These are phyloP conservation scores for Rhimphoctona megacephalus DNA, from an alignment of 2,888 invertebrate genomes.

Conservation along the genomic window DNA sequence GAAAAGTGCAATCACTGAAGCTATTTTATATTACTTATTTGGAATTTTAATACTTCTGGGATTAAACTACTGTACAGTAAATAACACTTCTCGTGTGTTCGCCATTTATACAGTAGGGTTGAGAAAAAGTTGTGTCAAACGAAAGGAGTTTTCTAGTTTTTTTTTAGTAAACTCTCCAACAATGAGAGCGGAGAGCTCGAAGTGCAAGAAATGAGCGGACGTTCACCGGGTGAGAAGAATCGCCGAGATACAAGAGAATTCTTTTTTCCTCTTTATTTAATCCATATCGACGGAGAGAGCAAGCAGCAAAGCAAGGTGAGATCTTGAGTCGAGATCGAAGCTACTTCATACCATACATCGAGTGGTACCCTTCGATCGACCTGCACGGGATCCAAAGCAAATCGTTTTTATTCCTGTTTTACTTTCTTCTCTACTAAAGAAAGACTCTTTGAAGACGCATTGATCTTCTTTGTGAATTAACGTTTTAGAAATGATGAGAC, in stretches of 20 bases:
- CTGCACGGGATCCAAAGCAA: conserved; percentile 24
- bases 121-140: conserved; percentile 46
- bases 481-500: background rate
- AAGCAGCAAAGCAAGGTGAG: conserved; percentile 32
- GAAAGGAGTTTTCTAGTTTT: conserved; percentile 66
- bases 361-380: conserved; percentile 40
- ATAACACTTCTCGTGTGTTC: conserved; percentile 41
- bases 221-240: conserved; percentile 63
- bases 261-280: background rate
- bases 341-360: conserved; percentile 62
- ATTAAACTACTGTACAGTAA: conserved; percentile 40
- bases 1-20: background rate
- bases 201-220: conserved; percentile 27
- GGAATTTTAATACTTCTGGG: conserved; percentile 14
- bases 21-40: conserved; percentile 32
- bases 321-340: conserved; percentile 60
- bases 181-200: conserved; percentile 30
- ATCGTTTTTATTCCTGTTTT: conserved; percentile 27
- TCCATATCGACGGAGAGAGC: conserved; percentile 19
- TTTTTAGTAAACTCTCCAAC: conserved; percentile 34
- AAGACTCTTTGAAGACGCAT: background rate
- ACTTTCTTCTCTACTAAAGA: conserved; percentile 23
- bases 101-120: conserved; percentile 26
- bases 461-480: background rate
- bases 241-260: conserved; percentile 47